Conservation (phyloP, 2,888 invertebrate species). For the Drosophila pseudotakahashii region DNA sequence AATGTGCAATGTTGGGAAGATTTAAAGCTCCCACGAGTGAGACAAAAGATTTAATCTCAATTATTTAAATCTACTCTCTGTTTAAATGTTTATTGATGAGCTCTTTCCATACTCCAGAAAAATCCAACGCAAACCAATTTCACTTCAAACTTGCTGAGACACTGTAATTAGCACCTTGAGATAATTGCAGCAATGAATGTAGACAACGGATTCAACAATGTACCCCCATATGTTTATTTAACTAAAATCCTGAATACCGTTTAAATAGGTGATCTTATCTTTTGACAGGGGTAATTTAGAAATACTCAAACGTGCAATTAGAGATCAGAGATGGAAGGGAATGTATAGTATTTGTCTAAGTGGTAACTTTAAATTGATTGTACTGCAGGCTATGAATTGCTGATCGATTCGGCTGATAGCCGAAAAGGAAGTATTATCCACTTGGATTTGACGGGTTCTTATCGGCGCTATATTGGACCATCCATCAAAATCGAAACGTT, state of each 20-base stretch:
- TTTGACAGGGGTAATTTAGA: not conserved
- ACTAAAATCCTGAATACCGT: not conserved
- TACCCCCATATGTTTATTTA: not conserved
- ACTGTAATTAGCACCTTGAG: conserved; percentile 22
- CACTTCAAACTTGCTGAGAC: conserved; percentile 2
- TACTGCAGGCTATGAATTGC: conserved; percentile 1
- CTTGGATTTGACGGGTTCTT: conserved; percentile 8
- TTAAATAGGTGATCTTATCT: conserved; percentile 1
- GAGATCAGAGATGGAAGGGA: not conserved
- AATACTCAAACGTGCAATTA: not conserved
- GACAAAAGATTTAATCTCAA: not conserved
- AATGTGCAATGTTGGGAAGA: not conserved
- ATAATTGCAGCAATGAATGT: conserved; percentile 7
- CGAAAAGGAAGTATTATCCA: conserved; percentile 13
- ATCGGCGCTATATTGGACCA: conserved; percentile 12
- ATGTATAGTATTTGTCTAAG: not conserved
- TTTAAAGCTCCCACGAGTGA: conserved; percentile 1
- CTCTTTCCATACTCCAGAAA: conserved; percentile 3
- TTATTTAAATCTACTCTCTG: not conserved
- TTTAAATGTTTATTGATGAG: not conserved
- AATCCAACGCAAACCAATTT: conserved; percentile 15
- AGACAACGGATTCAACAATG: not conserved
- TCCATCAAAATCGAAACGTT: conserved; percentile 20
- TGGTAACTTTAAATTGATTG: not conserved
- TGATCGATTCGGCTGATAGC: not conserved